phyloP scores from a whole-genome alignment of 2,888 invertebrate species.

The Holacanthella duospinosa region DNA sequence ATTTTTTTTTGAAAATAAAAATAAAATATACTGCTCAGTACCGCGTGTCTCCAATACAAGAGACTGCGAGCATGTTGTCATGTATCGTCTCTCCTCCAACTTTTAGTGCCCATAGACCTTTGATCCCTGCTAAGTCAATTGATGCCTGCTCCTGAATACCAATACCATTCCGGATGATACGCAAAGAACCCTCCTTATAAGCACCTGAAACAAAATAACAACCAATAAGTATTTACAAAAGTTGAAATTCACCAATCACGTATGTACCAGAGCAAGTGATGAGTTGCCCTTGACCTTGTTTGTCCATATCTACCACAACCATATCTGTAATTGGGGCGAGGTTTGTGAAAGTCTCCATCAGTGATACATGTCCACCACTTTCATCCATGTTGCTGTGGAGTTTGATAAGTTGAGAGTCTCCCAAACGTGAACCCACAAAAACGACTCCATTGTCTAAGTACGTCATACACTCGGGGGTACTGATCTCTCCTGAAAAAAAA shows the following conservation, averaged over 20 bases:
- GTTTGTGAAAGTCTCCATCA: conserved; percentile 94
- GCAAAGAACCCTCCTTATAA: conserved; percentile 91
- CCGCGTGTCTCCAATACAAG: conserved; percentile 94
- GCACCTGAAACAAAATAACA: conserved; percentile 49
- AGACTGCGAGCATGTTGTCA: conserved; percentile 84
- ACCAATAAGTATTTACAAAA: not conserved
- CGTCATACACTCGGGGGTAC: conserved; percentile 92
- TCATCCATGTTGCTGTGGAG: conserved; percentile 75
- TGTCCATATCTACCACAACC: conserved; percentile 91
- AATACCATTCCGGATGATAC: conserved; percentile 96
- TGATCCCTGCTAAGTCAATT: conserved; percentile 92
- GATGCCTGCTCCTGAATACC: conserved; percentile 97
- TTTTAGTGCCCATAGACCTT: conserved; percentile 95
- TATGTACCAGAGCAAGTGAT: conserved; percentile 92
- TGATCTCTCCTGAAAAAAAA: conserved; percentile 65
- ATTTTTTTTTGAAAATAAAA: too few relatives aligned
- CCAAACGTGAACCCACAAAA: conserved; percentile 88
- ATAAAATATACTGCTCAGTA: too few relatives aligned
- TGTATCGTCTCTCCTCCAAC: conserved; percentile 51
- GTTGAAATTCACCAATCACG: not conserved
- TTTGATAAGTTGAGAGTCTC: conserved; percentile 90
- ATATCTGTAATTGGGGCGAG: conserved; percentile 96
- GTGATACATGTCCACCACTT: conserved; percentile 75
- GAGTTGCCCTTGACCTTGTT: conserved; percentile 93
- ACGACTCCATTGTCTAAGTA: conserved; percentile 97